Conservation (phyloP, 2,888 invertebrate genomes). For the Rhagium mordax region DNA sequence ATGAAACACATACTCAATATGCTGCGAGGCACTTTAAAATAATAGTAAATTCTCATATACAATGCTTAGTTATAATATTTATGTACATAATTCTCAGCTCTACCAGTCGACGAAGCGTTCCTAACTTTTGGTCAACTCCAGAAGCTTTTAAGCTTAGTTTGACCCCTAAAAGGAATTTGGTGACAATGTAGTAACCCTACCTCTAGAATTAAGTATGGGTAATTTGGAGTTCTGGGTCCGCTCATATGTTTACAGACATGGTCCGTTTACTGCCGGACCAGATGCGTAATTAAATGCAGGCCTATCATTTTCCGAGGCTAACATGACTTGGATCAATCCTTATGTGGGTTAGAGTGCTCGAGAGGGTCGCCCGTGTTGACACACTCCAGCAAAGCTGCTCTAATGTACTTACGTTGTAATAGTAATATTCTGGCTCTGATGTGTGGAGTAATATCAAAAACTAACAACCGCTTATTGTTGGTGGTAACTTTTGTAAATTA, state of each 20-base stretch:
- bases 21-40: too few relatives aligned
- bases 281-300: constrained; percentile 54
- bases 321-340: constrained; percentile 44
- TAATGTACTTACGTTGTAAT: constrained; percentile 27
- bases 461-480: not conserved
- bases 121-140: constrained; percentile 11
- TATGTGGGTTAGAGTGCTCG: constrained; percentile 37
- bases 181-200: constrained; percentile 47
- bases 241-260: constrained; percentile 45
- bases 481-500: too few relatives aligned
- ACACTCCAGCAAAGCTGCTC: constrained; percentile 15
- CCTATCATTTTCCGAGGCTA: constrained; percentile 36
- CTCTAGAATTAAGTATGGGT: constrained; percentile 50
- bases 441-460: constrained; percentile 1
- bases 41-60: too few relatives aligned
- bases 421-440: not conserved
- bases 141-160: constrained; percentile 26
- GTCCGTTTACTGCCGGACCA: constrained; percentile 46
- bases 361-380: constrained; percentile 42
- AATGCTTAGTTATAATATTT: too few relatives aligned
- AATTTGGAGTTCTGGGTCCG: constrained; percentile 46
- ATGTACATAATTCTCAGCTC: not conserved
- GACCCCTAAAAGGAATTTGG: constrained; percentile 49
- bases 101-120: constrained; percentile 1
- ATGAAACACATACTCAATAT: too few relatives aligned